Base-by-base conservation (phyloP, 2,797 vertebrate species). In the Rhabdomys pumilio region DNA sequence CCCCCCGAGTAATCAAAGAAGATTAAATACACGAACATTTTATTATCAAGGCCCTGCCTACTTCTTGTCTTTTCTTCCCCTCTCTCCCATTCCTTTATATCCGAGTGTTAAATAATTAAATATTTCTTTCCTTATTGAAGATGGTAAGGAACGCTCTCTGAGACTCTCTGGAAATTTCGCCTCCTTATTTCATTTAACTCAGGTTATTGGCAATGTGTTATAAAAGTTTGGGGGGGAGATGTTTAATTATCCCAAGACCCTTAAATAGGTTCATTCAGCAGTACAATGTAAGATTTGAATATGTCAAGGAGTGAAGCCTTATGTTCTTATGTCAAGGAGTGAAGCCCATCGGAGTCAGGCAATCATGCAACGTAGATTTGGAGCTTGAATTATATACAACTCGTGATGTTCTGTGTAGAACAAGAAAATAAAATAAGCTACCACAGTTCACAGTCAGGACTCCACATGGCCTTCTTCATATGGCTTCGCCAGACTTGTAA, bases 1-100 rank as follows among this genome's bases (percentile, higher is more conserved):
- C n/a, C 38, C 82, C 95, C 34, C 1, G 0, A 93, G 80, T 92
- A 94, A 96, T 93, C 95, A 96, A 92, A 69, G 91, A 85, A 96
- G 83, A 95, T 96, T 77, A 95, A 93, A 93, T 93, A 69, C n/a
- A 72, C 85, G 95, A 93, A 85, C 44, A 55, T 96, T 96, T 95
- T 91, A 47, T 96, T 92, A 85, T 59, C 79, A 44, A 61, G 61
- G n/a, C 41, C 24, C 89, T 67, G 10, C 38, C 82, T 84, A 7
- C 65, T 96, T 87, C 85, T 63, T 75, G 63, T 50, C 38, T 90
- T 88, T 76, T 69, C 31, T 26, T 50, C 65, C 88, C 31, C 72
- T 24, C 2, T 10, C 19, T 44, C 12, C 17, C 9, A 14, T 73
- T 76, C n/a, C 76, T 91, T 95, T 77, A 92, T 47, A 88, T 77